Evolutionary conservation across 2,113 vertebrate genomes (phyloP).

Genomic region (Desmodus rotundus): DNA sequence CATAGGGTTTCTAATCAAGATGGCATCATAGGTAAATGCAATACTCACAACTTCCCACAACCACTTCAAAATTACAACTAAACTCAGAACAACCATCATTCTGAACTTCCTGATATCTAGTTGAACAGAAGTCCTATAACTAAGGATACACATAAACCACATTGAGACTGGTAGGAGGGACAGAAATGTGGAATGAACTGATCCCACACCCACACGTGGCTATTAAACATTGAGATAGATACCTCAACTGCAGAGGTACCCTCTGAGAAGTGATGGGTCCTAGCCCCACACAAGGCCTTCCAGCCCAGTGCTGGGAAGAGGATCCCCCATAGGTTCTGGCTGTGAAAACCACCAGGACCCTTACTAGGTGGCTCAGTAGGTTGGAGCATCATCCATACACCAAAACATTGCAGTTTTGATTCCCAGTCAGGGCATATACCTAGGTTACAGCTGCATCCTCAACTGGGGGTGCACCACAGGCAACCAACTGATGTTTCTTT

Average conservation of each 20-base stretch:
- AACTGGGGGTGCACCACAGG: too few species aligned
- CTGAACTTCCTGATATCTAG: neutral
- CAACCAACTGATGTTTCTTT: too few species aligned
- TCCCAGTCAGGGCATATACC: too few species aligned
- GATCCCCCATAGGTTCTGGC: neutral
- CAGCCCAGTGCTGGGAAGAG: neutral
- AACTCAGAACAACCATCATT: neutral
- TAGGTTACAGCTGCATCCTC: too few species aligned
- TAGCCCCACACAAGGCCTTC: neutral
- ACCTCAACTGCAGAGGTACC: neutral
- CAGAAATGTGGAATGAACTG: neutral
- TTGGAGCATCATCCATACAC: too few species aligned
- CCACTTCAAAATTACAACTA: neutral
- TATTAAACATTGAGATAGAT: neutral
- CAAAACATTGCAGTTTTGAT: too few species aligned
- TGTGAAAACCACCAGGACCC: neutral
- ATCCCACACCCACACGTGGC: neutral
- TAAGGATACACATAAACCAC: neutral
- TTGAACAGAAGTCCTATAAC: neutral
- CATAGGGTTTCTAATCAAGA: neutral
- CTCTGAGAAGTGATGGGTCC: neutral
- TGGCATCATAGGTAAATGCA: neutral
- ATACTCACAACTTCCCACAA: neutral
- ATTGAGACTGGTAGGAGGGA: neutral
- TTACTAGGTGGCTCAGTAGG: too few species aligned